Evolutionary conservation across 92 coral and sea anemone species (phyloP).

Genomic region (Umimayanthus chanpuru): DNA sequence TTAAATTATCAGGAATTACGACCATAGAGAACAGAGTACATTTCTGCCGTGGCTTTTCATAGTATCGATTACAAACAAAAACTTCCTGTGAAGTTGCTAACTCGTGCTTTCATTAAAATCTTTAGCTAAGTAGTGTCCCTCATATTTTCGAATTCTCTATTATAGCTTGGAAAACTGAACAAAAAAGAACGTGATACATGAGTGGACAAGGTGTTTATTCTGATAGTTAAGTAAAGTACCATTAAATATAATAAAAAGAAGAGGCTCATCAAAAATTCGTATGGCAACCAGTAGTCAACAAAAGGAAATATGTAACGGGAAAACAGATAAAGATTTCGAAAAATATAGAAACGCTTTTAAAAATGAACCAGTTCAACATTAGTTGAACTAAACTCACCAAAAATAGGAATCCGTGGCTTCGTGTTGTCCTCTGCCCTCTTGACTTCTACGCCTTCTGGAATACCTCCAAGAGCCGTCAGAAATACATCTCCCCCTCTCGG

Average conservation of each 20-base stretch:
- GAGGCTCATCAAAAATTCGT: conserved; percentile 5
- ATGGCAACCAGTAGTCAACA: conserved; percentile 21
- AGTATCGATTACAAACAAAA: background rate
- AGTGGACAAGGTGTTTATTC: background rate
- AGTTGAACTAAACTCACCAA: conserved; percentile 66
- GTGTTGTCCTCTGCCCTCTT: conserved; percentile 83
- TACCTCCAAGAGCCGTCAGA: conserved; percentile 68
- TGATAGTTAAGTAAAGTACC: background rate
- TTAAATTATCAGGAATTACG: background rate
- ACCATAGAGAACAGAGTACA: background rate
- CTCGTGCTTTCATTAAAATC: conserved; percentile 9
- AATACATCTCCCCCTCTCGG: conserved; percentile 69
- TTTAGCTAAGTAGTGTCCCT: background rate
- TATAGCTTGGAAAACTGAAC: background rate
- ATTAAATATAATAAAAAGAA: conserved; percentile 10
- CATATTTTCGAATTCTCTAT: background rate
- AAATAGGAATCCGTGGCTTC: conserved; percentile 91
- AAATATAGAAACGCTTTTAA: background rate
- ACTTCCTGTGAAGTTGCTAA: background rate
- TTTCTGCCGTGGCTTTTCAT: background rate
- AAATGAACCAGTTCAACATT: background rate
- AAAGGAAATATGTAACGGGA: background rate
- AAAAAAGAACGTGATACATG: background rate
- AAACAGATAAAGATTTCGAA: conserved; percentile 1
- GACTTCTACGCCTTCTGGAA: conserved; percentile 98